Evolutionary conservation across 2,113 vertebrate genomes (phyloP), one percentile per base, ranked within the genome.

Genomic region (Chunga burmeisteri): DNA sequence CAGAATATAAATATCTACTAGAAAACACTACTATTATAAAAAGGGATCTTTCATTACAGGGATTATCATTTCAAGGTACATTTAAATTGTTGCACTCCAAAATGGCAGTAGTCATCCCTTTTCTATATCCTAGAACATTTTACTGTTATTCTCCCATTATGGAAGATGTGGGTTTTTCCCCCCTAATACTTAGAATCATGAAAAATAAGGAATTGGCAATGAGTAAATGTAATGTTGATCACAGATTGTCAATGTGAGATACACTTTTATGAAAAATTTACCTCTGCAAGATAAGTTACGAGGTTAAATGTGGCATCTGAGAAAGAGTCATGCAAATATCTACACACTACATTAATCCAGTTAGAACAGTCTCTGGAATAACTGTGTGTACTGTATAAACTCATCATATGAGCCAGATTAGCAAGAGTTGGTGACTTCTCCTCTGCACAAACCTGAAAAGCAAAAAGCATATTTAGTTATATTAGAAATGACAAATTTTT

Each of bases 371-470:
- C 99, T 42, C 99, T 98, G 61, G 99, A 99, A n/a, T 99, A 99
- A 81, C 99, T 99, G 97, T 99, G 99, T 2, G 99, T 99, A 46
- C 99, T 99, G 94, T 99, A 99, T 67, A 99, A 97, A 90, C 99
- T 99, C 99, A 99, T 99, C 99, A 99, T 99, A 93, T 99, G 99
- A 30, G 99, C 99, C 97, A 99, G 97, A 94, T 99, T 99, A 90
- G 99, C 98, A 34, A 99, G 98, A 0, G 99, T 99, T 72, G 99
- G 98, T 2, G 99, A 99, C 84, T 99, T 99, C 92, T 99, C 99
- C 72, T 99, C 99, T 4, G 98, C 98, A 62, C 99, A 99, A 77
- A 99, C 98, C 98, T 98, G 89, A 68, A 93, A 93, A 58, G 74
- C 26, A 97, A 84, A 79, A 73, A 63, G 16, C 50, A 5, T 26